Evolutionary conservation across 2,797 vertebrate species (phyloP).

Genomic region (Poeciliopsis presidionis): DNA sequence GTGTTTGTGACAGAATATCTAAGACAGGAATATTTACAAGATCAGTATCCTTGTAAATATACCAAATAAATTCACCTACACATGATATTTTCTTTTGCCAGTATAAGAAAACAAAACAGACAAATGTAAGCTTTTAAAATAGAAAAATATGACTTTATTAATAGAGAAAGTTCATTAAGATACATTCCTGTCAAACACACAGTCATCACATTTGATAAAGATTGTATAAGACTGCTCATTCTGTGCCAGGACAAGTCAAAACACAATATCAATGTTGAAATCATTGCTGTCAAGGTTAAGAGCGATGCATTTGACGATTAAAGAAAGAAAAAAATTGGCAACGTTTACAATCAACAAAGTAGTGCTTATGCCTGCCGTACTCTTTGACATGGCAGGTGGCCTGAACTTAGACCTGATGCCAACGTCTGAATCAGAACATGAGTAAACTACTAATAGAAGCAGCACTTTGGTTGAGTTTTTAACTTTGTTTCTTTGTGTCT

Average conservation of each 20-base stretch:
- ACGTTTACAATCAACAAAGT: slow-evolving; percentile 29
- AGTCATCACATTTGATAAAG: slow-evolving; percentile 67
- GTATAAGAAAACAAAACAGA: slow-evolving; percentile 10
- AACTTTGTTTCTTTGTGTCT: slow-evolving; percentile 25
- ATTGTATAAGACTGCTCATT: slow-evolving; percentile 79
- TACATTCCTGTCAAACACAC: slow-evolving; percentile 74
- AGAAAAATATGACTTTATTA: slow-evolving; percentile 79
- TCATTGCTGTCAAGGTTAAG: slow-evolving; percentile 57
- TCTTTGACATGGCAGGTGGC: background rate
- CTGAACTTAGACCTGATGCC: slow-evolving; percentile 16
- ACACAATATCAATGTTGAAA: slow-evolving; percentile 51
- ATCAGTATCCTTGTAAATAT: background rate
- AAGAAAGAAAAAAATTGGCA: slow-evolving; percentile 13
- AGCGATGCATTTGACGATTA: slow-evolving; percentile 37
- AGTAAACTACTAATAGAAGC: slow-evolving; percentile 33
- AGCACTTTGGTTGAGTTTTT: slow-evolving; percentile 41
- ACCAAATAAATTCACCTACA: background rate
- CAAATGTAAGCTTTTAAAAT: slow-evolving; percentile 36
- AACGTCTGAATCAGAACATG: slow-evolving; percentile 28
- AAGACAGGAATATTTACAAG: background rate
- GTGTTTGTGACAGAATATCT: background rate
- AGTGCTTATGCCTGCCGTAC: slow-evolving; percentile 6
- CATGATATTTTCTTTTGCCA: background rate
- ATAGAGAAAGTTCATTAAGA: slow-evolving; percentile 72
- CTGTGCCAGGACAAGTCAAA: slow-evolving; percentile 71